Evolutionary conservation across 2,888 invertebrate genomes (phyloP).

Genomic region (Choreutis nemorana): DNA sequence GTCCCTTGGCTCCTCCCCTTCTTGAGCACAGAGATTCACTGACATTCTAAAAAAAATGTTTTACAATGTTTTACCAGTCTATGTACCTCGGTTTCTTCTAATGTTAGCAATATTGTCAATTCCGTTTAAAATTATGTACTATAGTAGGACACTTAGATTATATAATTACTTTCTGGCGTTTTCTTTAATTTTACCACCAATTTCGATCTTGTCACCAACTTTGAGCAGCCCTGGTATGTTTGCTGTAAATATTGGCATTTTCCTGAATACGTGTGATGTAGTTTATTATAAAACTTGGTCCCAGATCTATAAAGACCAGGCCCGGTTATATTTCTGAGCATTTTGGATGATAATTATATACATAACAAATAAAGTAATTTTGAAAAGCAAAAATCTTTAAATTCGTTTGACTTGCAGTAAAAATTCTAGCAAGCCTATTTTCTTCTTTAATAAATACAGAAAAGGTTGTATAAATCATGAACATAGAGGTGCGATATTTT

Average conservation of each 20-base stretch:
- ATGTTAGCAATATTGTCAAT: too few relatives aligned
- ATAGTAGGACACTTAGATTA: too few relatives aligned
- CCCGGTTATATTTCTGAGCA: constrained; percentile 31
- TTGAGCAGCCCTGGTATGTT: constrained; percentile 46
- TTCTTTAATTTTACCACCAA: constrained; percentile 56
- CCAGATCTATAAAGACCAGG: constrained; percentile 26
- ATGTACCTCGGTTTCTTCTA: too few relatives aligned
- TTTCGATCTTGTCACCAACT: constrained; percentile 53
- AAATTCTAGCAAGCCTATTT: too few relatives aligned
- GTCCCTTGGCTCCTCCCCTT: constrained; percentile 52
- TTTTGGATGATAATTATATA: constrained; percentile 52
- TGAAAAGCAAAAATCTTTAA: too few relatives aligned
- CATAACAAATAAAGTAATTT: too few relatives aligned
- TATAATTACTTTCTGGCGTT: constrained; percentile 49
- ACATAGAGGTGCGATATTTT: too few relatives aligned
- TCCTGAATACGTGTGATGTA: constrained; percentile 13
- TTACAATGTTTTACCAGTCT: too few relatives aligned
- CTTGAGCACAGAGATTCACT: constrained; percentile 52
- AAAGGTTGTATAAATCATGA: too few relatives aligned
- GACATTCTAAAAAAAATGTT: constrained; percentile 37
- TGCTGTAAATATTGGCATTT: constrained; percentile 57
- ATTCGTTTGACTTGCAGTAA: too few relatives aligned
- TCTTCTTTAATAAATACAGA: too few relatives aligned
- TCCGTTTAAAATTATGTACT: too few relatives aligned
- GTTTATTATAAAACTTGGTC: constrained; percentile 17